phyloP scores from a whole-genome alignment of 2,113 vertebrate genomes.

The Sialia sialis region DNA sequence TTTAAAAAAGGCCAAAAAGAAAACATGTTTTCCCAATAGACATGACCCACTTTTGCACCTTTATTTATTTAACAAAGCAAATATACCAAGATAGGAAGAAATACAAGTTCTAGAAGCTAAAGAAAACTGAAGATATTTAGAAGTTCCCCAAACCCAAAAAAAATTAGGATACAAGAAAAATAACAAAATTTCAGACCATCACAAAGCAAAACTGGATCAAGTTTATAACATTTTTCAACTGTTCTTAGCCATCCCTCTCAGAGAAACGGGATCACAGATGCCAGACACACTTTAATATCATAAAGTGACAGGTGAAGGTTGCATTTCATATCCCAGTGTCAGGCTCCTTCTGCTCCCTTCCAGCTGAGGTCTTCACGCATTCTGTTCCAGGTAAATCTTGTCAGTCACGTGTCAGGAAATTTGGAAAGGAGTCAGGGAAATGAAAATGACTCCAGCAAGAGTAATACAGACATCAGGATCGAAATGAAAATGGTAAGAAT shows the following conservation, averaged over 20 bases:
- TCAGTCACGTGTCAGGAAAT: conserved; percentile 39
- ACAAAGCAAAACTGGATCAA: not conserved
- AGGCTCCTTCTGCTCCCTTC: conserved; percentile 26
- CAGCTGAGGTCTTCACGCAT: not conserved
- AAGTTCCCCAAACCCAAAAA: not conserved
- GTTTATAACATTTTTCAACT: not conserved
- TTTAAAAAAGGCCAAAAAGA: not conserved
- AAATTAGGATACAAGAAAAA: not conserved
- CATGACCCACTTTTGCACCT: not conserved
- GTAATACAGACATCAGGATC: conserved; percentile 25
- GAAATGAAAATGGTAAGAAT: not conserved
- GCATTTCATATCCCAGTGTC: conserved; percentile 46
- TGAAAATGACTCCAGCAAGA: not conserved
- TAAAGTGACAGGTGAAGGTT: conserved; percentile 33
- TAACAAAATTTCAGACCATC: not conserved
- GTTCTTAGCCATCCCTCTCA: not conserved
- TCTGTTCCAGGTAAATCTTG: conserved; percentile 49
- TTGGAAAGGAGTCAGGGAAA: conserved; percentile 33
- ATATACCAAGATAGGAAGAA: not conserved
- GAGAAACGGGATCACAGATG: not conserved
- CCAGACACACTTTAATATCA: conserved; percentile 26
- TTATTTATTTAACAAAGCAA: not conserved
- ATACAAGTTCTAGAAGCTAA: not conserved
- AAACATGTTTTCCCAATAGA: not conserved
- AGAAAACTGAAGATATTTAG: not conserved